These are phyloP conservation scores for Oceanodroma tethys DNA, from an alignment of 2,113 vertebrate species.

Conservation along the genomic window DNA sequence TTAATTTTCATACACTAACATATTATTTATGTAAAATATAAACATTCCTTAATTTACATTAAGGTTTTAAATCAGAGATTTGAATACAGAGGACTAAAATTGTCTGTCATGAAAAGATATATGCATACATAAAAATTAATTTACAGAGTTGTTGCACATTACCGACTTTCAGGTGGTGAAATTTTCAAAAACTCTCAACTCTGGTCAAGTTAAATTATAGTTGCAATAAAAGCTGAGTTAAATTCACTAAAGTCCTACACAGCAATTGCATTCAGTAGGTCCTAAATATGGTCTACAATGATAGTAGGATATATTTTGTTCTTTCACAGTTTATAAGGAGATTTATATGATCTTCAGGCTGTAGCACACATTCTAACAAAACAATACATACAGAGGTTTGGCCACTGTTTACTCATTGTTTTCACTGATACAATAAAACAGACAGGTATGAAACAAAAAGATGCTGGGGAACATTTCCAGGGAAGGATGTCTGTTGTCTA, in stretches of 20 bases:
- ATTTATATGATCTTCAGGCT: not conserved
- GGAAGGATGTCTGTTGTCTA: not conserved
- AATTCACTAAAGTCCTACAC: not conserved
- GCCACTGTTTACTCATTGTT: not conserved
- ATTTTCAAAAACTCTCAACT: not conserved
- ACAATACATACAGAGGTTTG: not conserved
- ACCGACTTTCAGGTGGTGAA: not conserved
- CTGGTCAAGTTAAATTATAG: not conserved
- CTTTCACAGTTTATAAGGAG: not conserved
- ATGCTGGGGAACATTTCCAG: not conserved
- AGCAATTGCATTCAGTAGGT: not conserved
- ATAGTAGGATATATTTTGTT: not conserved
- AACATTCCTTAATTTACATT: not conserved
- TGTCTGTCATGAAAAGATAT: not conserved
- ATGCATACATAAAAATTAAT: not conserved
- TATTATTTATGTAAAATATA: not conserved
- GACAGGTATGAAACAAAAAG: not conserved
- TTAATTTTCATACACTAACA: not conserved
- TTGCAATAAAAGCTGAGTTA: not conserved
- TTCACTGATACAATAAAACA: not conserved
- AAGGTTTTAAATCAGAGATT: not conserved
- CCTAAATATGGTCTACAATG: not conserved
- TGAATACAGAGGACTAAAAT: not conserved
- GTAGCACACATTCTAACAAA: not conserved
- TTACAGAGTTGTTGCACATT: not conserved